Percentiles rank a stretch among this genome's conserved stretches.
Evolutionary conservation across 2,113 vertebrate species (phyloP).

Genomic region (Phyllopteryx taeniolatus): DNA sequence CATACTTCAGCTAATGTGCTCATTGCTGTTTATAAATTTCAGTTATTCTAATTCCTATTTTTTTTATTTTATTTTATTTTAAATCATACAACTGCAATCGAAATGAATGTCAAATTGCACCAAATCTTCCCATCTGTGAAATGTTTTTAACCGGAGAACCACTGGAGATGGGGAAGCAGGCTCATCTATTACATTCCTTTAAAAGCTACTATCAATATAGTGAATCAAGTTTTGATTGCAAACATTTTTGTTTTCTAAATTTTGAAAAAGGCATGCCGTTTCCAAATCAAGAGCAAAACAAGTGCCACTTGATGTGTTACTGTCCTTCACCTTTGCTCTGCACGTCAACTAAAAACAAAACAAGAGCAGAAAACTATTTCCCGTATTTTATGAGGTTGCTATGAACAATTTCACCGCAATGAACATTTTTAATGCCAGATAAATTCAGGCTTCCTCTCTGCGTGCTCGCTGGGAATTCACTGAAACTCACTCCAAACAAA

Average conservation of each 20-base stretch:
- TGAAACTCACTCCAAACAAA: constrained; percentile 28
- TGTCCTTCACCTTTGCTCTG: constrained; percentile 58
- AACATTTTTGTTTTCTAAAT: not conserved
- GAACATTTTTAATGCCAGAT: constrained; percentile 32
- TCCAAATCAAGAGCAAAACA: constrained; percentile 36
- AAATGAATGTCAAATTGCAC: too few species aligned
- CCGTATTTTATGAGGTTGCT: constrained; percentile 54
- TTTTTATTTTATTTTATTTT: too few species aligned
- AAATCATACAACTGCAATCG: too few species aligned
- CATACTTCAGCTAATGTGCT: too few species aligned
- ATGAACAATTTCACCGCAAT: constrained; percentile 48
- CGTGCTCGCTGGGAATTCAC: constrained; percentile 27
- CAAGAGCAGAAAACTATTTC: constrained; percentile 53
- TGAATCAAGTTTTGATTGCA: not conserved
- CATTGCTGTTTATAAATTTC: too few species aligned
- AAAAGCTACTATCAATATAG: not conserved
- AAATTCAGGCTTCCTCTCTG: not conserved
- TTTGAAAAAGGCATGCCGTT: not conserved
- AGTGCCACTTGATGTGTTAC: constrained; percentile 5
- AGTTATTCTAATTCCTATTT: too few species aligned
- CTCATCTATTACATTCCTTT: not conserved
- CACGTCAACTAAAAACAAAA: constrained; percentile 44
- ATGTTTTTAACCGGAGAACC: not conserved
- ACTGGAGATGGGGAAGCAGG: not conserved
- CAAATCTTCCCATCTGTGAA: not conserved